Base-by-base conservation (phyloP, 2,888 invertebrate genomes). In the Volucella zonaria region DNA sequence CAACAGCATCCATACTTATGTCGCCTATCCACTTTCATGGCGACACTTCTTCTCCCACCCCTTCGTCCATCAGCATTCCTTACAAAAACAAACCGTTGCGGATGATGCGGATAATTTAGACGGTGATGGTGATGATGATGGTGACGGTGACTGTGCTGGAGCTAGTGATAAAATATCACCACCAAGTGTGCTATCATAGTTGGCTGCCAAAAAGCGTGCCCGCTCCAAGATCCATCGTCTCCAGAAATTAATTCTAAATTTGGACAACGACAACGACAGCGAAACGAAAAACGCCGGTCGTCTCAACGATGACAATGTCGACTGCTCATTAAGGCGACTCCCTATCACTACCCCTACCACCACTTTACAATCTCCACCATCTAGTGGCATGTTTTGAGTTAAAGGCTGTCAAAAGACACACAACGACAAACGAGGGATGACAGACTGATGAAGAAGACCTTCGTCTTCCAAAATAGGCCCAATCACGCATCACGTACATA, bases 231-330 rank as follows among this genome's bases (percentile, higher is more conserved):
- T 40, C 40, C 56, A 56, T 56, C 62, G 56, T 71, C 56, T 64
- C 71, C 56, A 71, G 64, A 71, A 78, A 78, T 78, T 78, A 71
- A 78, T 78, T 78, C 78, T 78, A 78, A 78, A 71, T 78, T 78
- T 78, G 78, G 78, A 78, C 70, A 71, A 71, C 70, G 67, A 59
- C 47, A 12, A 43, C 18, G 12, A 42, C 51, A 9, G 3, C 38
- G 38, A 38, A 6, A 31, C 31, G 31, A 31, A 31, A 23, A 31
- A 31, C 49, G 58, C 0, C 40, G n/a, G 18, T 8, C 9, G 54
- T 14, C 12, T 2, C 23, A 9, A 67, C n/a, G 38, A 56, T 54
- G 64, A 62, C 31, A 62, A 54, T 43, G 43, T 40, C 58, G 47
- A 58, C 62, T 66, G 18, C 77, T 78, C 77, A 78, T 78, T 78